These are phyloP conservation scores for Cairina moschata DNA, from an alignment of 2,113 vertebrate species.

Conservation along the genomic window DNA sequence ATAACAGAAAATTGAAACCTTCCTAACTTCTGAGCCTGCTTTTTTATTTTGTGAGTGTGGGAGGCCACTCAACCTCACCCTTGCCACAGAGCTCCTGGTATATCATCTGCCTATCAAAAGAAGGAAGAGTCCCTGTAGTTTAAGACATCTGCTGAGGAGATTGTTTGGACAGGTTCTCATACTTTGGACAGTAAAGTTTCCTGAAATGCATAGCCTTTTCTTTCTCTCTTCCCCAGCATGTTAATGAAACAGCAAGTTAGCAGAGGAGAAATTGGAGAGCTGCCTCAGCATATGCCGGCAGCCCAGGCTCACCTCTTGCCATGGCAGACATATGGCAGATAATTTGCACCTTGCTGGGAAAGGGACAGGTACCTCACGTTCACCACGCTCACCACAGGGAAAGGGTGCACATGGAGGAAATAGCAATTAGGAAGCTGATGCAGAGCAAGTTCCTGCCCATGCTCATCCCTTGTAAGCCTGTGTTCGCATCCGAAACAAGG, in stretches of 20 bases:
- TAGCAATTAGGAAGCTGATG: not conserved
- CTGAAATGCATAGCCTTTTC: not conserved
- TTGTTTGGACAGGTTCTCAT: not conserved
- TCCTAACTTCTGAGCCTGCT: not conserved
- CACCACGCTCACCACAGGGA: not conserved
- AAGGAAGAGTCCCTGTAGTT: conserved; percentile 29
- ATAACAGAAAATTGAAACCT: not conserved
- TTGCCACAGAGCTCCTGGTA: not conserved
- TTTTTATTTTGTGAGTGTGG: not conserved
- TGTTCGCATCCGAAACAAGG: not conserved
- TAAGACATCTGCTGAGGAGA: conserved; percentile 10
- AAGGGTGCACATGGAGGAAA: not conserved
- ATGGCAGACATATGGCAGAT: not conserved
- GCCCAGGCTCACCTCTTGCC: not conserved
- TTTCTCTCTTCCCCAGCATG: not conserved
- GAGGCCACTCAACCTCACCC: not conserved
- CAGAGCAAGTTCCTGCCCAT: not conserved
- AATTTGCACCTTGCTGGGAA: not conserved
- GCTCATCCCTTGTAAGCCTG: not conserved
- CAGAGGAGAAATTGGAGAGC: not conserved
- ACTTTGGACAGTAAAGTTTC: not conserved
- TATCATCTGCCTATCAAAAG: not conserved
- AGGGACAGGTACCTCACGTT: accelerated
- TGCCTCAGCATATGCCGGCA: conserved; percentile 19
- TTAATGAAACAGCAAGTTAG: not conserved